phyloP scores from a whole-genome alignment of 2,797 vertebrate species.

The Fratercula arctica region DNA sequence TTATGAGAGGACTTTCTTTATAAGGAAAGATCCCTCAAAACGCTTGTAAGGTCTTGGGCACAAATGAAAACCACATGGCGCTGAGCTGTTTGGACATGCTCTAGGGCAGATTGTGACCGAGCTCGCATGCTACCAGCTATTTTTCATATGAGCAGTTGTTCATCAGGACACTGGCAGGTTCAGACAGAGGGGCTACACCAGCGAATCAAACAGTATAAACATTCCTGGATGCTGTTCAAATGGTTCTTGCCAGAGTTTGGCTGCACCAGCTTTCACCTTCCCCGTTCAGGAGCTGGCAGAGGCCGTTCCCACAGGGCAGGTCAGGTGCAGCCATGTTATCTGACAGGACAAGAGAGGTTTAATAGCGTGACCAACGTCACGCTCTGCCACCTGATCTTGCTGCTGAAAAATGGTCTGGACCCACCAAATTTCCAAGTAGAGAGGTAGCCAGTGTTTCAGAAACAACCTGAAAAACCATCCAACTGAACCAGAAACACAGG shows the following conservation, averaged over 20 bases:
- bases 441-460: not conserved
- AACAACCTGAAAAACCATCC: not conserved
- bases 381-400: accelerated
- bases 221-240: not conserved
- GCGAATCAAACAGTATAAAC: not conserved
- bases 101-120: accelerated
- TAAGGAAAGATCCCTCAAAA: not conserved
- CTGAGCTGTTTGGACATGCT: not conserved
- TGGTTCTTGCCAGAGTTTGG: not conserved
- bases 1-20: not conserved
- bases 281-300: not conserved
- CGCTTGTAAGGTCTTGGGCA: not conserved
- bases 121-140: accelerated
- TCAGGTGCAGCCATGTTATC: accelerated
- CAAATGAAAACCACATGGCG: accelerated
- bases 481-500: not conserved
- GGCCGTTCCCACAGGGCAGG: not conserved
- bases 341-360: not conserved
- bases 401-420: not conserved
- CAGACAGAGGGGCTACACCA: not conserved
- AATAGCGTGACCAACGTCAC: not conserved
- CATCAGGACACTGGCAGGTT: not conserved
- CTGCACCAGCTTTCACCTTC: not conserved
- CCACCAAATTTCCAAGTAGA: accelerated
- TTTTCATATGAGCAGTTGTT: not conserved